phyloP scores from a whole-genome alignment of 2,113 vertebrate species.

The Actinemys pallida region DNA sequence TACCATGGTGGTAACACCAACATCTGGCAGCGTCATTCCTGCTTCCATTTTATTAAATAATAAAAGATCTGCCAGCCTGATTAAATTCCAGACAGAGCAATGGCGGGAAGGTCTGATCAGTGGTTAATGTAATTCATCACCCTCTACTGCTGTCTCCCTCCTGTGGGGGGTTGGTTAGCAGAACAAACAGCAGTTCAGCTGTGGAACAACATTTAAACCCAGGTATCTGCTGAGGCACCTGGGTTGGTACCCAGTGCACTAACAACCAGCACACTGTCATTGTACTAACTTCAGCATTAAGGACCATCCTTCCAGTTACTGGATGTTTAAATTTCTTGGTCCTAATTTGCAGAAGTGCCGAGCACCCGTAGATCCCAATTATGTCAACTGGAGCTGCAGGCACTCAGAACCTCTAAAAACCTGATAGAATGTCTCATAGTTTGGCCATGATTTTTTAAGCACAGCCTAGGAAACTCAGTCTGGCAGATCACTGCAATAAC shows the following conservation, averaged over 20 bases:
- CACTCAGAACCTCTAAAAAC: conserved; percentile 12
- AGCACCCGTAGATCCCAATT: conserved; percentile 4
- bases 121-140: not conserved
- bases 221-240: conserved; percentile 7
- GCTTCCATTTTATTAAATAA: not conserved
- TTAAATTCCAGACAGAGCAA: not conserved
- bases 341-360: conserved; percentile 3
- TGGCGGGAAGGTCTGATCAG: fast-evolving
- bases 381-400: not conserved
- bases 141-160: not conserved
- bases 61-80: not conserved
- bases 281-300: not conserved
- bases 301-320: not conserved
- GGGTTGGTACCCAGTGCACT: not conserved
- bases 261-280: not conserved
- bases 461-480: not conserved
- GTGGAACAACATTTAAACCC: not conserved
- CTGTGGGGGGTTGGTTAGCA: not conserved
- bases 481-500: not conserved
- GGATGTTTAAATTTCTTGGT: conserved; percentile 16
- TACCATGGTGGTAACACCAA: not conserved
- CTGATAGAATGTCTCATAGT: conserved; percentile 5
- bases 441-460: not conserved
- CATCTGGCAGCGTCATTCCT: not conserved
- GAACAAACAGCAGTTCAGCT: not conserved